These are phyloP conservation scores for Campoletis sonorensis DNA, from an alignment of 1,140 invertebrate species.

Conservation along the genomic window DNA sequence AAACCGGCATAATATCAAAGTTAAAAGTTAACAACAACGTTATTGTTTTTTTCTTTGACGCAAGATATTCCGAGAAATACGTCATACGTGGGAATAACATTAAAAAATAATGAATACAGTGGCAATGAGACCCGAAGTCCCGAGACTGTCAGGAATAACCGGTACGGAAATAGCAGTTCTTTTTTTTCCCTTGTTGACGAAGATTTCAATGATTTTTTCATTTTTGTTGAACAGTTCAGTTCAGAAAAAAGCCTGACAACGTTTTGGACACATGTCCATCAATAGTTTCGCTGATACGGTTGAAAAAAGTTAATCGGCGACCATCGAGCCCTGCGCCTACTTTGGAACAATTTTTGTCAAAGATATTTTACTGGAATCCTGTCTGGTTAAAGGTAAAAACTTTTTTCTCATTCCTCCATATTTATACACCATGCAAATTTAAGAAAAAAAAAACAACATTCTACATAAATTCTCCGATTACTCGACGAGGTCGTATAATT, in stretches of 20 bases:
- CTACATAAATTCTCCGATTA: too few species aligned
- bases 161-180: too few species aligned
- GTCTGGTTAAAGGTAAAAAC: slow-evolving; percentile 59
- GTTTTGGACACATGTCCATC: slow-evolving; percentile 56
- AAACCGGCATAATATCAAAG: too few species aligned
- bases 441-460: not conserved
- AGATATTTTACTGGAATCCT: slow-evolving; percentile 65
- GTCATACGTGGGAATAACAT: too few species aligned
- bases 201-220: slow-evolving; percentile 54
- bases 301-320: slow-evolving; percentile 26
- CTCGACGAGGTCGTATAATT: too few species aligned
- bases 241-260: slow-evolving; percentile 60
- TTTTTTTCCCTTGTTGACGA: too few species aligned
- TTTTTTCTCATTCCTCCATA: not conserved
- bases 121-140: too few species aligned
- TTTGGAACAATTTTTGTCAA: slow-evolving; percentile 60
- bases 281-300: slow-evolving; percentile 58
- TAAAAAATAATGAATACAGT: too few species aligned
- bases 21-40: too few species aligned
- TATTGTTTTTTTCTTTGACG: too few species aligned
- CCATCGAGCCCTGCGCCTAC: not conserved
- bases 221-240: slow-evolving; percentile 55
- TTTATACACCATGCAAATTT: not conserved
- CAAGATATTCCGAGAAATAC: too few species aligned
- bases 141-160: too few species aligned